Evolutionary conservation across 2,888 invertebrate genomes (phyloP), one percentile per base, ranked within the genome.

Genomic region (Eustalomyia histrio): DNA sequence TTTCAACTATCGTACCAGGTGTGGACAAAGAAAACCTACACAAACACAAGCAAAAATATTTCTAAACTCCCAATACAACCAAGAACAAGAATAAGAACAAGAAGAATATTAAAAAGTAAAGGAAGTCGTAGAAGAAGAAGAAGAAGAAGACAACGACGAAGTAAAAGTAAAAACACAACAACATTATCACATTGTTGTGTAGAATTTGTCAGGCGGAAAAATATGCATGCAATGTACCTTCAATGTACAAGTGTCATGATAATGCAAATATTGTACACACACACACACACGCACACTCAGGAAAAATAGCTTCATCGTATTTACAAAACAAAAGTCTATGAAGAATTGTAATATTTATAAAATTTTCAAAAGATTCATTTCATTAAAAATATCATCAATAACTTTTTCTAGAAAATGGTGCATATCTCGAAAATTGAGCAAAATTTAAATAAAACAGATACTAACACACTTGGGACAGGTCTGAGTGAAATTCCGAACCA

Each of bases 171-270:
- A 50, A 65, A 9, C 55, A 43, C 21, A 71, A 52, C 63, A 35
- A 65, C 21, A 9, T 65, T 71, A 60, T 57, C 64, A 53, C 58
- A 76, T 65, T 72, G 18, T 78, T 78, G 65, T 61, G 16, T 73
- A 55, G 47, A 61, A 67, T 73, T 78, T 78, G 67, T 78, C 72
- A 78, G 67, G 78, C 72, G 61, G 58, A 78, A 73, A 78, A 78
- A 73, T 73, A 78, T 78, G 67, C 72, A 73, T 55, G 39, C 65
- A 78, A 64, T 73, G 33, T 64, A 58, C 64, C 43, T 73, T 65
- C 33, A 47, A 65, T 17, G 50, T 73, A 47, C 43, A 33, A 73
- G 55, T 57, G 64, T 57, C 64, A 64, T 72, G 76, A 65, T 71
- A 78, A 78, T 72, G 58, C 43, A 78, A 71, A 72, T 64, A 39